These are phyloP conservation scores for Synergus laeviventris DNA, from an alignment of 2,888 invertebrate species.

Conservation along the genomic window DNA sequence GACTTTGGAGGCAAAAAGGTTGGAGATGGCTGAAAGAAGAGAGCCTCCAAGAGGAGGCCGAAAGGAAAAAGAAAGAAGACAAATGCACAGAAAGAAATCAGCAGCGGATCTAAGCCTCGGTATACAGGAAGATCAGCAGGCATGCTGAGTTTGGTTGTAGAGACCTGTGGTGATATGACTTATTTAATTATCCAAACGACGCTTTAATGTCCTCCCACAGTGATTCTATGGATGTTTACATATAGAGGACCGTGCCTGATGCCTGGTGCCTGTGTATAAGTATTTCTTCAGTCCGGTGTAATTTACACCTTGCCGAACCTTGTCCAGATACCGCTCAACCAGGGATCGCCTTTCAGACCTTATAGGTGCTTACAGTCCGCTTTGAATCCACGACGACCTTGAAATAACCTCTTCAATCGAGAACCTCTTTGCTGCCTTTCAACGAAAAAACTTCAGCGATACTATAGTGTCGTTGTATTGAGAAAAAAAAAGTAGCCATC, in stretches of 20 bases:
- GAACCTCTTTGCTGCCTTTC: conserved; percentile 11
- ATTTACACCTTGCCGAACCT: conserved; percentile 27
- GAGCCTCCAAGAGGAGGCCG: not conserved
- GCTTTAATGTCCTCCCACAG: conserved; percentile 51
- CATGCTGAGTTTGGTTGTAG: conserved; percentile 60
- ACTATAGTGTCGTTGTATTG: no score
- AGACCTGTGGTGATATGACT: conserved; percentile 61
- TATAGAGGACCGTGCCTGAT: not conserved
- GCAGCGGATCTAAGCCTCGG: not conserved
- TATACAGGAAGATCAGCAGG: conserved; percentile 33
- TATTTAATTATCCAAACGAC: conserved; percentile 64
- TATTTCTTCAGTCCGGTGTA: conserved; percentile 23
- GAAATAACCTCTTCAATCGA: conserved; percentile 24
- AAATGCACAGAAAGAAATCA: not conserved
- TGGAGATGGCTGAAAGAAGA: not conserved
- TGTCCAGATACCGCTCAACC: conserved; percentile 10
- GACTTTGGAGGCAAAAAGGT: conserved; percentile 2
- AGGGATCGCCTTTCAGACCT: not conserved
- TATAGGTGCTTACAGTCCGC: not conserved
- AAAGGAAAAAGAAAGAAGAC: not conserved
- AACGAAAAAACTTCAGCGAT: not conserved
- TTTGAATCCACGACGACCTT: not conserved
- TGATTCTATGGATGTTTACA: conserved; percentile 7
- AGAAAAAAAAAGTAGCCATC: no score
- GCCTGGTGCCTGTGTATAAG: not conserved